Percentiles rank a stretch among this genome's conserved stretches.
These are phyloP conservation scores for Trachelipus rathkii DNA, from an alignment of 1,140 invertebrate species.

Conservation along the genomic window DNA sequence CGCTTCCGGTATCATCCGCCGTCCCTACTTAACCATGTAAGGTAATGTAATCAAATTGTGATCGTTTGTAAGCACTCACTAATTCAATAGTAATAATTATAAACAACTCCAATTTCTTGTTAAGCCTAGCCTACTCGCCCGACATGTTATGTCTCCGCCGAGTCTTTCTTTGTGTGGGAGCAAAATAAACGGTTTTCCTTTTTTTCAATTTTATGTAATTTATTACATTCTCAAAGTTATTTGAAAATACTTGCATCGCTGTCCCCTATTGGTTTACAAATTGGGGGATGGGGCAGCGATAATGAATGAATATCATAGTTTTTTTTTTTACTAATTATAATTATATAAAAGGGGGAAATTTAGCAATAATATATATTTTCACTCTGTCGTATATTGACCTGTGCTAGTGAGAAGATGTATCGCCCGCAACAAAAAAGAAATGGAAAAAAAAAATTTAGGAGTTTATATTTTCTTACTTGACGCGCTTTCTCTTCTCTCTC, in stretches of 20 bases:
- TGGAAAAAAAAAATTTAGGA: not conserved
- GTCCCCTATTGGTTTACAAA: not conserved
- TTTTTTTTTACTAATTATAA: no score
- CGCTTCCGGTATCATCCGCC: not conserved
- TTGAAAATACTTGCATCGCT: not conserved
- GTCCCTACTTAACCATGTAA: slow-evolving; percentile 6
- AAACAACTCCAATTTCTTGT: not conserved
- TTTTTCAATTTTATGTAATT: not conserved
- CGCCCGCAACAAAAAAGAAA: not conserved
- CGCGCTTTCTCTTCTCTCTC: no score
- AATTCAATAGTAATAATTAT: slow-evolving; percentile 1
- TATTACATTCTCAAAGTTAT: slow-evolving; percentile 7
- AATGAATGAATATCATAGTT: no score
- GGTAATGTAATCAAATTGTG: slow-evolving; percentile 7
- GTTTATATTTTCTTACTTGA: no score
- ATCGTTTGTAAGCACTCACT: not conserved
- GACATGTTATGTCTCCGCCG: slow-evolving; percentile 6
- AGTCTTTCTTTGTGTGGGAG: slow-evolving; percentile 9
- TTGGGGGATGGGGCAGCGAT: not conserved
- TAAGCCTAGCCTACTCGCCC: slow-evolving; percentile 4
- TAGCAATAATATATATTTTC: not conserved
- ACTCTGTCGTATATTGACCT: not conserved
- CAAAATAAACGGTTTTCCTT: not conserved
- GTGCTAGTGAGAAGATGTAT: not conserved
- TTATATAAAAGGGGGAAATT: no score